Evolutionary conservation across 2,888 invertebrate species (phyloP), one percentile per base, ranked within the genome.

Genomic region (Hirtodrosophila cameraria): DNA sequence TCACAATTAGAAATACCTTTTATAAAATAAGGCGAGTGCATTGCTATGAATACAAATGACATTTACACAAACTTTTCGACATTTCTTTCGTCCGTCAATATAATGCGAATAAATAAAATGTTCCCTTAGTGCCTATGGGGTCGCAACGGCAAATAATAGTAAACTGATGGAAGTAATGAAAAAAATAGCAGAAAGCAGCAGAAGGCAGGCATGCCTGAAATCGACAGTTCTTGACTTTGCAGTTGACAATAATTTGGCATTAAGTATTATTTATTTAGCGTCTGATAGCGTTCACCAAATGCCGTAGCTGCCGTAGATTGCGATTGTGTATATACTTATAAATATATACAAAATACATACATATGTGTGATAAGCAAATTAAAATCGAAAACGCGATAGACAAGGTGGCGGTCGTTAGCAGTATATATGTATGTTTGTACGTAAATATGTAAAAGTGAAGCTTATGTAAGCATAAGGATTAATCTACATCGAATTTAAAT

Each of bases 291-390:
- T 53, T 50, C 33, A 20, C 59, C 36, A 49, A 50, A 62, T 66
- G 41, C 68, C 61, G 48, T 38, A 43, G 62, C 54, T 73, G 46
- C 31, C 55, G 53, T 45, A 60, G 76, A 70, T 75, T 65, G 67
- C 60, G 62, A 70, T 58, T 81, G 57, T 52, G 9, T 61, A 13
- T 48, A 25, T 52, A 36, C 16, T 20, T 35, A 8, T 13, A 1
- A 41, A 43, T 57, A 35, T 48, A 45, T 12, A 49, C n/a, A n/a
- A n/a, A n/a, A n/a, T n/a, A n/a, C n/a, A n/a, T n/a, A n/a, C n/a
- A n/a, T n/a, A n/a, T n/a, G n/a, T 60, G 60, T 64, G 85, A 83
- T 83, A 83, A 83, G 69, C 75, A 83, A 83, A 86, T 86, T 84
- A 86, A 74, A 86, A 71, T 48, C 64, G 67, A 71, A 73, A 71